These are phyloP conservation scores for Anoura caudifer DNA, from an alignment of 2,113 vertebrate species.

Conservation along the genomic window DNA sequence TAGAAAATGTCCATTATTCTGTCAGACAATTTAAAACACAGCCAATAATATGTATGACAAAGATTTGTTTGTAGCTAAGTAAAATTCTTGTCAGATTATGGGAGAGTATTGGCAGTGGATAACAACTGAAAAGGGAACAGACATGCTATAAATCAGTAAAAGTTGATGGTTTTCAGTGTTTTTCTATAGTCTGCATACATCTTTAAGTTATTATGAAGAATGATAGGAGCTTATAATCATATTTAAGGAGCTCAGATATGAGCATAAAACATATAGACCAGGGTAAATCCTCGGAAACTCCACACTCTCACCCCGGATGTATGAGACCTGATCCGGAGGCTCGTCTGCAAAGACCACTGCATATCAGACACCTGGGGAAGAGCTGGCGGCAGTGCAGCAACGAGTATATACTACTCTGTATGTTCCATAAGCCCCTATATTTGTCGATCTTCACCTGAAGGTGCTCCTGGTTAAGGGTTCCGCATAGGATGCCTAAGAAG, in stretches of 20 bases:
- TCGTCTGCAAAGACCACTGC: background rate
- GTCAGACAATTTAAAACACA: constrained; percentile 1
- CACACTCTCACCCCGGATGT: background rate
- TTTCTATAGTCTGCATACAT: background rate
- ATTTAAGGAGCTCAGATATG: background rate
- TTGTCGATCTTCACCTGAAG: background rate
- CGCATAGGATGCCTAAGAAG: background rate
- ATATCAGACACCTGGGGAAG: background rate
- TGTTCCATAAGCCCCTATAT: background rate
- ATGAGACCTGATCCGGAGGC: rapidly evolving
- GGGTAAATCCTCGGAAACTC: background rate
- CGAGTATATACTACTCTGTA: background rate
- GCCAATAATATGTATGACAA: background rate
- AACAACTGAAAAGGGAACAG: background rate
- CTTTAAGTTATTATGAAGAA: background rate
- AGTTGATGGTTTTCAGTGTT: background rate
- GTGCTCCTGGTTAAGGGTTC: background rate
- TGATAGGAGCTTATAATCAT: background rate
- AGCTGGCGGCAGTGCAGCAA: background rate
- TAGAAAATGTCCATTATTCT: background rate
- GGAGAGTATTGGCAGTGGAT: background rate
- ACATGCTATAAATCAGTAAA: background rate
- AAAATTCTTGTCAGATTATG: background rate
- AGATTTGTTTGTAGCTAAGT: background rate
- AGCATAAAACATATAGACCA: background rate